phyloP scores from a whole-genome alignment of 1,140 invertebrate genomes.

The Tetragonula clypearis region DNA sequence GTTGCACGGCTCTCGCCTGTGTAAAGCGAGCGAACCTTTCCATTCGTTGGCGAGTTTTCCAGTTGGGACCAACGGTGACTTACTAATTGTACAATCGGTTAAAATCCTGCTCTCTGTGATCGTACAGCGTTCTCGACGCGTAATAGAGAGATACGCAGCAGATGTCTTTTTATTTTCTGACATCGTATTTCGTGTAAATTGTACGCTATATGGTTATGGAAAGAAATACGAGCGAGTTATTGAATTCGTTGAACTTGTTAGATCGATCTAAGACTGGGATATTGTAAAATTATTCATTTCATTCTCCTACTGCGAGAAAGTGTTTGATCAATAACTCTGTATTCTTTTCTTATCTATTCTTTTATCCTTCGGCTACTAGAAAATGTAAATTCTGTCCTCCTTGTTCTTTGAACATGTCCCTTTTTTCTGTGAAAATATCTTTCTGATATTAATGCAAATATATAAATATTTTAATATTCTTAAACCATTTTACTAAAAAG shows the following conservation, averaged over 20 bases:
- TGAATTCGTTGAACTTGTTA: background rate
- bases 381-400: no score
- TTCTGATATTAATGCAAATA: no score
- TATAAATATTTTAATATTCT: no score
- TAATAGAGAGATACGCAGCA: background rate
- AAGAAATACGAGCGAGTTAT: background rate
- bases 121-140: no score
- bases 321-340: no score
- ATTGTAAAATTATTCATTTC: background rate
- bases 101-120: background rate
- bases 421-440: no score
- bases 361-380: no score
- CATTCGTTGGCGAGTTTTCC: background rate
- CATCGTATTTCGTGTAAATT: background rate
- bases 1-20: slow-evolving; percentile 18
- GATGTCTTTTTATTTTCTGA: background rate
- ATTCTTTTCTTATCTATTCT: no score
- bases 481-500: no score
- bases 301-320: no score
- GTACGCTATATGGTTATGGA: background rate
- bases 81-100: background rate
- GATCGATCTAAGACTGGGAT: background rate
- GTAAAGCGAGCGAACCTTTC: background rate
- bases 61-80: background rate
- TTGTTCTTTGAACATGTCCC: no score